These are phyloP conservation scores for Merops nubicus DNA, from an alignment of 2,113 vertebrate genomes.

Conservation along the genomic window DNA sequence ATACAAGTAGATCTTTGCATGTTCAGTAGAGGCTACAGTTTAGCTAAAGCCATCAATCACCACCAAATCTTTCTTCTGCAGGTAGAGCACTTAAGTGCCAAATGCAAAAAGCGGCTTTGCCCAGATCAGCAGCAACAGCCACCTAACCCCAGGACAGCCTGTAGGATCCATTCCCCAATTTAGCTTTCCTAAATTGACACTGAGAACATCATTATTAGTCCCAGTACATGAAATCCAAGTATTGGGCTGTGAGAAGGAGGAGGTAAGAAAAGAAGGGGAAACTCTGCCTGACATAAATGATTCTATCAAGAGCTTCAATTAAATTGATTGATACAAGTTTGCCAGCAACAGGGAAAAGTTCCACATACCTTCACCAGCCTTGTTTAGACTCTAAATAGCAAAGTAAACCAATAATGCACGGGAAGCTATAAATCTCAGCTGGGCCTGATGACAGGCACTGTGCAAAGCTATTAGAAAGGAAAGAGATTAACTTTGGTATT, in stretches of 20 bases:
- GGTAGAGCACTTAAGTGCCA: not conserved
- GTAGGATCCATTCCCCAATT: not conserved
- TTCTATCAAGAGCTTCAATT: conserved; percentile 44
- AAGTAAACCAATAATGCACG: conserved; percentile 55
- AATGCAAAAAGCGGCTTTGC: not conserved
- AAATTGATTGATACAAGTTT: conserved; percentile 57
- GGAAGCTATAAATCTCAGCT: conserved; percentile 56
- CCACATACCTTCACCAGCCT: not conserved
- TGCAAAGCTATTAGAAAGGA: conserved; percentile 47
- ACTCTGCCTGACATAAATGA: conserved; percentile 10
- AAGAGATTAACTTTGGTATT: conserved; percentile 17
- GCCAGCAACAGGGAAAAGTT: conserved; percentile 9
- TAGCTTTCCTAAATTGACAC: not conserved
- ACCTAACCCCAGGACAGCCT: not conserved
- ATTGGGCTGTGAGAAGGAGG: not conserved
- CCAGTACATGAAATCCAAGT: not conserved
- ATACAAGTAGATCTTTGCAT: not conserved
- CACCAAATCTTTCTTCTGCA: not conserved
- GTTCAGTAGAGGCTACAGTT: not conserved
- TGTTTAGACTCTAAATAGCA: conserved; percentile 50
- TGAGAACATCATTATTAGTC: not conserved
- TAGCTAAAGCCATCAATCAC: not conserved
- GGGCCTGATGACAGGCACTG: conserved; percentile 16
- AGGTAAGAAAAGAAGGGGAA: not conserved
- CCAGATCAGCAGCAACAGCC: not conserved